Evolutionary conservation across 2,113 vertebrate genomes (phyloP).

Genomic region (Perca flavescens): DNA sequence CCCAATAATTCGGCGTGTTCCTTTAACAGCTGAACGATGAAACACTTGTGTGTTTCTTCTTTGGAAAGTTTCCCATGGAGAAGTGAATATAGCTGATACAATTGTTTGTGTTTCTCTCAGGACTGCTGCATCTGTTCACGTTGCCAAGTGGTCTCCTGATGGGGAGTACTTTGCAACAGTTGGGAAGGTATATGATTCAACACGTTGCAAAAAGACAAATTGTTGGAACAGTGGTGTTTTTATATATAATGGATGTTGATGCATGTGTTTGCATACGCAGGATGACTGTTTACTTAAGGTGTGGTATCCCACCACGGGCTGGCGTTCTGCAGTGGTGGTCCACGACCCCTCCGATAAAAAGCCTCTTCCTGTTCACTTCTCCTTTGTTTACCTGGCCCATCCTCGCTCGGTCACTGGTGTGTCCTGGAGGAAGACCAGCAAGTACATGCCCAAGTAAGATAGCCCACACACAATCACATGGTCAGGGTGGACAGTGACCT

Average conservation of each 20-base stretch:
- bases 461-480: neutral
- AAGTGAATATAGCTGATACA: constrained; percentile 57
- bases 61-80: neutral
- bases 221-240: neutral
- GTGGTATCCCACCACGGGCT: constrained; percentile 96
- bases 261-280: constrained; percentile 77
- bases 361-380: constrained; percentile 86
- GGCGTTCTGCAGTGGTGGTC: constrained; percentile 95
- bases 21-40: constrained; percentile 12
- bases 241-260: neutral
- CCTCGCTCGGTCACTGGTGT: constrained; percentile 95
- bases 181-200: constrained; percentile 89
- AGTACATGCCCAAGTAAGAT: constrained; percentile 93
- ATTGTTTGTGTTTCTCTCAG: constrained; percentile 75
- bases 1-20: too few relatives aligned
- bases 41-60: neutral
- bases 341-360: constrained; percentile 91
- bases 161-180: constrained; percentile 98
- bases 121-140: constrained; percentile 93
- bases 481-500: neutral
- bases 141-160: constrained; percentile 98
- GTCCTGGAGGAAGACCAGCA: constrained; percentile 99
- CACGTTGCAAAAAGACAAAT: neutral
- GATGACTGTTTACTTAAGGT: constrained; percentile 98
- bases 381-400: constrained; percentile 97